Evolutionary conservation across 2,113 vertebrate genomes (phyloP).

Genomic region (crab-eating macaque (Macaca fascicularis)): DNA sequence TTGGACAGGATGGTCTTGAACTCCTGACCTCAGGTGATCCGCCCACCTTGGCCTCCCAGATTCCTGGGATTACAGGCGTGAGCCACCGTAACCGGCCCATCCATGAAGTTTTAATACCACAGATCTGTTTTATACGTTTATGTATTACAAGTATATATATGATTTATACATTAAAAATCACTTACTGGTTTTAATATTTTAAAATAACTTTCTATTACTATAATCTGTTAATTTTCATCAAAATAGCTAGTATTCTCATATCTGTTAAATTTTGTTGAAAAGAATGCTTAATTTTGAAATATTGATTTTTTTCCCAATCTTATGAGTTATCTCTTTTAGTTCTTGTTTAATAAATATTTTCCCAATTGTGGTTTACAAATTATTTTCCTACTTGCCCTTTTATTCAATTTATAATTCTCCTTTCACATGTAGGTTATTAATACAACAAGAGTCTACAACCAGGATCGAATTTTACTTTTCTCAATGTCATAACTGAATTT

Average conservation of each 20-base stretch:
- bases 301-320: not conserved
- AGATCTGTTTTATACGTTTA: not conserved
- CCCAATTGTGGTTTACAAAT: not conserved
- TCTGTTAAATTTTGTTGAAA: not conserved
- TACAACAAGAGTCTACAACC: not conserved
- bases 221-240: not conserved
- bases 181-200: not conserved
- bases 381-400: not conserved
- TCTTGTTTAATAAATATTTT: not conserved
- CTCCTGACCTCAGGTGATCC: too few species aligned
- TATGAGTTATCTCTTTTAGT: not conserved
- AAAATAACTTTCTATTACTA: not conserved
- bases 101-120: not conserved
- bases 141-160: not conserved
- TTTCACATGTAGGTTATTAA: not conserved
- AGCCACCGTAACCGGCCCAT: fast-evolving
- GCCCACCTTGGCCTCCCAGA: too few species aligned
- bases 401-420: not conserved
- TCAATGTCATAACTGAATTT: not conserved
- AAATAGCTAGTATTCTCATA: not conserved
- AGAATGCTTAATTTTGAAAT: not conserved
- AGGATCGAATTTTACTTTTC: not conserved
- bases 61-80: too few species aligned
- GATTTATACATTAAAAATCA: not conserved
- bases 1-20: too few species aligned